Base-by-base conservation (phyloP, 2,113 vertebrate species). In the Daphoenositta chrysoptera region DNA sequence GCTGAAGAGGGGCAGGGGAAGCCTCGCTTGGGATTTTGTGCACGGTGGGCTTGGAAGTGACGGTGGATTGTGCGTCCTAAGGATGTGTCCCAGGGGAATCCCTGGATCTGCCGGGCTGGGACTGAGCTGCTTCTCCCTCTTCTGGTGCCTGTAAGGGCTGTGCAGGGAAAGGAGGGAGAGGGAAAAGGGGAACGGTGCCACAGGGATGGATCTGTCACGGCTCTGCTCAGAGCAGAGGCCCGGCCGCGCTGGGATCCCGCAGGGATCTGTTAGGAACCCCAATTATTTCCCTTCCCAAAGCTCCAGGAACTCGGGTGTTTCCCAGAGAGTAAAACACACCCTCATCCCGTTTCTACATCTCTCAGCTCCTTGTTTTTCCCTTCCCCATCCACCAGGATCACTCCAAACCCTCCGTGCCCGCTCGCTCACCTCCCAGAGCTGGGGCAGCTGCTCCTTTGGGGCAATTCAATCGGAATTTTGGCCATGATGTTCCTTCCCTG, bases 401-500 rank as follows among this genome's bases (percentile, higher is more conserved):
- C 40, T 45, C 64, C 68, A 39, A 33, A 64, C 6, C 6, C 33
- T 0, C 44, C 2, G 26, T 42, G 42, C 35, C 50, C 8, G 0
- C 2, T 6, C 26, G 58, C 47, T 45, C 33, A 2, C 31, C 48
- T 40, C 42, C 4, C 35, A 9, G 11, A n/a, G 33, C 48, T 13
- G 78, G 21, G 45, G 53, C 77, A 63, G 68, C 85, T 37, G 53
- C 86, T 63, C 16, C 0, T 11, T 45, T 13, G 2, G 68, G 72
- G 66, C 4, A 3, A 24, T 26, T 21, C 5, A 27, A n/a, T 13
- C 1, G 2, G 42, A 16, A 19, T 61, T 39, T 30, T 10, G 21
- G 28, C 0, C 0, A 7, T 7, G 63, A 19, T 15, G 8, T 13
- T 24, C 40, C 40, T 35, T 28, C 64, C 10, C 1, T 4, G 3